Evolutionary conservation across 2,113 vertebrate species (phyloP).

Genomic region (Gavialis gangeticus): DNA sequence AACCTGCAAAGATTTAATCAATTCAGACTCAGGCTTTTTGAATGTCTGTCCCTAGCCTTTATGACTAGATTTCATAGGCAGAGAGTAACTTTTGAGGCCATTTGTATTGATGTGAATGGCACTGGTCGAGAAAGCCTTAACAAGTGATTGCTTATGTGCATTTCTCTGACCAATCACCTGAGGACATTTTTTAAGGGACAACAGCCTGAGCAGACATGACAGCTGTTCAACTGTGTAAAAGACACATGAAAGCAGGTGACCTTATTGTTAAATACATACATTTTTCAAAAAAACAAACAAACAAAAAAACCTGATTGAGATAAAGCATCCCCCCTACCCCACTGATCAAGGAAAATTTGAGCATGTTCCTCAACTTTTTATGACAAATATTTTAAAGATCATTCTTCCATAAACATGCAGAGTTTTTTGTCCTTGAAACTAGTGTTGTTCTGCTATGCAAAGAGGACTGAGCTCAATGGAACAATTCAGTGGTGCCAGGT

Average conservation of each 20-base stretch:
- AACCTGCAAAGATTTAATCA: too few species aligned
- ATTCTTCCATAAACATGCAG: not conserved
- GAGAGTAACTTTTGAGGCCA: not conserved
- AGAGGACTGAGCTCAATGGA: not conserved
- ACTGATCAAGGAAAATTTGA: not conserved
- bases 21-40: too few species aligned
- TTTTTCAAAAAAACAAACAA: not conserved
- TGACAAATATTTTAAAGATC: not conserved
- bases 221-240: not conserved
- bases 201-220: not conserved
- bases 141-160: not conserved
- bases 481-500: not conserved
- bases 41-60: too few species aligned
- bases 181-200: conserved; percentile 32
- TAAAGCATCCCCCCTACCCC: not conserved
- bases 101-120: not conserved
- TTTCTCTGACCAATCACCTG: conserved; percentile 44
- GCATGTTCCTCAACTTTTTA: not conserved
- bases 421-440: not conserved
- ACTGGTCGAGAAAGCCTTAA: not conserved
- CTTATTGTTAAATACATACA: not conserved
- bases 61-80: not conserved
- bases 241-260: not conserved
- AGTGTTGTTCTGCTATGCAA: not conserved
- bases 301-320: not conserved